phyloP scores from a whole-genome alignment of 1,140 invertebrate species.

The Pseudomyrmex gracilis region DNA sequence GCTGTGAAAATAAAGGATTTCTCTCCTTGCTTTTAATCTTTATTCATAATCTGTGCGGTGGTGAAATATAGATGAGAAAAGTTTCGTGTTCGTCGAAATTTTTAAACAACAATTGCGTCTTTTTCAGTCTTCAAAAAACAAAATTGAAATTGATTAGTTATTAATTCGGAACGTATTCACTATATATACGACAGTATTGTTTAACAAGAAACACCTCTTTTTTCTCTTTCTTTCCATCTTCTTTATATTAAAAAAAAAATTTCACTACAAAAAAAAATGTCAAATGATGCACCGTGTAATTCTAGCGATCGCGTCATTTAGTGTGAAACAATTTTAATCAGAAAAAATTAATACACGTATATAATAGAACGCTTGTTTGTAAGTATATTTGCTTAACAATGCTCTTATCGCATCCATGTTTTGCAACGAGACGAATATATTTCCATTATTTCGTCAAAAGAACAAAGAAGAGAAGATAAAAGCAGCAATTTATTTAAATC shows the following conservation, averaged over 20 bases:
- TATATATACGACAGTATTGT: too few species aligned
- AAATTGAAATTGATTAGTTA: neutral
- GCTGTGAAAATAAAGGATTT: neutral
- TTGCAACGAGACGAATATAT: conserved; percentile 22
- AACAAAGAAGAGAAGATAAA: conserved; percentile 39
- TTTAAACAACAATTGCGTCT: neutral
- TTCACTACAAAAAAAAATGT: conserved; percentile 1
- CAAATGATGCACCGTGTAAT: neutral
- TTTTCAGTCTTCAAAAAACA: neutral
- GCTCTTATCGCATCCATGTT: neutral
- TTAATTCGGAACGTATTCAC: too few species aligned
- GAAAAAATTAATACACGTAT: conserved; percentile 12
- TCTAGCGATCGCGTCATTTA: neutral
- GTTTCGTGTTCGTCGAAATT: neutral
- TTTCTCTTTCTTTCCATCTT: too few species aligned
- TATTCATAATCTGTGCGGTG: neutral
- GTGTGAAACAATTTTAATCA: neutral
- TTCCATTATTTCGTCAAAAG: conserved; percentile 46
- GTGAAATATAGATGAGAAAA: neutral
- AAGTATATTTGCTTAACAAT: conserved; percentile 18
- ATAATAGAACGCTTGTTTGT: conserved; percentile 1
- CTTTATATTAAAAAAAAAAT: neutral
- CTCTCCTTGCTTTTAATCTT: neutral
- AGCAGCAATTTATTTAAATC: conserved; percentile 43
- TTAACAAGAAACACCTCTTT: too few species aligned